phyloP scores from a whole-genome alignment of 2,113 vertebrate genomes.

The Paracanthobrama guichenoti region DNA sequence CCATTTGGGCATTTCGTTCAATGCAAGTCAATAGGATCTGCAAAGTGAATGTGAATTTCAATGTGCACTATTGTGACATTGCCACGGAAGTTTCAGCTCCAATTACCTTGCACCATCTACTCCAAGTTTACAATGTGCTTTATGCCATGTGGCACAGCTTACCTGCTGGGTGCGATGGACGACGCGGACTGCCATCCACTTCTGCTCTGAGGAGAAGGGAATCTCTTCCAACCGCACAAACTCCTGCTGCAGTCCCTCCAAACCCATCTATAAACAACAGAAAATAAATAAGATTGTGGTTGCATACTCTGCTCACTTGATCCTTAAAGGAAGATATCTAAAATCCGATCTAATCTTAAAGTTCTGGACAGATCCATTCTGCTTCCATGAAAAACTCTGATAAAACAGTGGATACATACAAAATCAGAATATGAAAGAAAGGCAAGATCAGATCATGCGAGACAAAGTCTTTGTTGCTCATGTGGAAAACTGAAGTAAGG shows the following conservation, averaged over 20 bases:
- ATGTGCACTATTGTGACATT: not conserved
- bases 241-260: constrained; percentile 89
- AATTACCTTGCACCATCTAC: not conserved
- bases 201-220: constrained; percentile 95
- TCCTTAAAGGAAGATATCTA: not conserved
- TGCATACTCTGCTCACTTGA: not conserved
- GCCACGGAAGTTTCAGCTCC: not conserved
- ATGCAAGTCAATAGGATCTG: not conserved
- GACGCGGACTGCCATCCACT: constrained; percentile 97
- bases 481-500: not conserved
- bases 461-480: not conserved
- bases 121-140: not conserved
- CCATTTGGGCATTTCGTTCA: not conserved
- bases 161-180: constrained; percentile 93
- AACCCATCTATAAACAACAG: constrained; percentile 82
- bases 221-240: constrained; percentile 89
- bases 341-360: not conserved
- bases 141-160: not conserved
- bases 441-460: not conserved
- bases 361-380: not conserved
- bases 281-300: constrained; percentile 16
- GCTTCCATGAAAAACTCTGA: not conserved
- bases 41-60: not conserved
- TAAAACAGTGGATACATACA: not conserved
- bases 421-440: not conserved